Percentiles rank a stretch among this genome's conserved stretches.
phyloP scores from a whole-genome alignment of 2,113 vertebrate genomes.

The Sminthopsis crassicaudata region DNA sequence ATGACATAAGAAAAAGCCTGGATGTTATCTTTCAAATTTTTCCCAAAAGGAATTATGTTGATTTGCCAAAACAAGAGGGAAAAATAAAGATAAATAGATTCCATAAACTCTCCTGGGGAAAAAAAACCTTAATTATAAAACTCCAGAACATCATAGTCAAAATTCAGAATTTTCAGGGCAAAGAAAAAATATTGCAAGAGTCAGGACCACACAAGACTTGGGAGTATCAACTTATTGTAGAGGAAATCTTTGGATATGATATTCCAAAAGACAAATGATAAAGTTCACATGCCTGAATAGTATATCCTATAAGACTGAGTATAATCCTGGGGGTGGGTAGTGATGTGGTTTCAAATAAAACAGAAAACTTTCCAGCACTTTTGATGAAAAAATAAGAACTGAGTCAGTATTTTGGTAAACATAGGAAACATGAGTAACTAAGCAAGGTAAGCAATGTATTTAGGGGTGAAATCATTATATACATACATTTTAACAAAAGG shows the following conservation, averaged over 20 bases:
- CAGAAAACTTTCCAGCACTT: background rate
- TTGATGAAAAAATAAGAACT: background rate
- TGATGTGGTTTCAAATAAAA: background rate
- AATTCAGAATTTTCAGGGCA: background rate
- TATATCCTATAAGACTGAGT: background rate
- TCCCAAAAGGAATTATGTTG: background rate
- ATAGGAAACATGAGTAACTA: background rate
- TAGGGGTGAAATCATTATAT: background rate
- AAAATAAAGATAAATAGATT: background rate
- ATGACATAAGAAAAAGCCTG: background rate
- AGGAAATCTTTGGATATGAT: background rate
- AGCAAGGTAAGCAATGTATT: background rate
- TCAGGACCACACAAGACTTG: background rate
- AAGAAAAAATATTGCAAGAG: background rate
- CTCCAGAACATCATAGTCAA: background rate
- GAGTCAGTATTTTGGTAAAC: background rate
- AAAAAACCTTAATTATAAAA: background rate
- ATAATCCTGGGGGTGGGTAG: background rate
- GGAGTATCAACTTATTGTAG: background rate
- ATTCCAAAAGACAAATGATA: background rate
- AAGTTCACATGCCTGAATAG: background rate
- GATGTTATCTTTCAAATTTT: background rate
- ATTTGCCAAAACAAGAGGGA: background rate
- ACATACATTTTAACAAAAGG: background rate
- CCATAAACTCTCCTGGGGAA: background rate